phyloP scores from a whole-genome alignment of 92 coral and sea anemone species.

The Parazoanthus darwini region DNA sequence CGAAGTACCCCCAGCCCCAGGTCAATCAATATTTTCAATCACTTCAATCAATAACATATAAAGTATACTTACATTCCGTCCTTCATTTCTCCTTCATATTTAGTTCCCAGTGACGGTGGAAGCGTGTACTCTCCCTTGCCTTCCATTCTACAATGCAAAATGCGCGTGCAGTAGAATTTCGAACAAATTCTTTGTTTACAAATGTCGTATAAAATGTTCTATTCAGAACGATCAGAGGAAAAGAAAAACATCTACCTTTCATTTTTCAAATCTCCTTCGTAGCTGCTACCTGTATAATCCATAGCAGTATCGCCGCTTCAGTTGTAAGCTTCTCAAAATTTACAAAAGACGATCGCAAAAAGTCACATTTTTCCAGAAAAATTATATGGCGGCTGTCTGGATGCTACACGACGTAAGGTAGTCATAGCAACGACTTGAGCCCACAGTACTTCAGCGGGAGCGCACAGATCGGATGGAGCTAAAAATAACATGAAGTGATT shows the following conservation, averaged over 20 bases:
- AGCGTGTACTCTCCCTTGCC: constrained; percentile 86
- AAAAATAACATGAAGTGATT: too few relatives aligned
- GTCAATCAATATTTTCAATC: too few relatives aligned
- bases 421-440: constrained; percentile 43
- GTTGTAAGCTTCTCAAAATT: neutral
- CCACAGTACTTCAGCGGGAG: constrained; percentile 13
- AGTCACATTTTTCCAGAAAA: neutral
- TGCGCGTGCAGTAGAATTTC: constrained; percentile 21
- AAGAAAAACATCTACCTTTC: constrained; percentile 69
- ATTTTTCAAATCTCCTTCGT: constrained; percentile 90
- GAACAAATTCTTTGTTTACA: neutral
- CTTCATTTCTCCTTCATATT: constrained; percentile 94
- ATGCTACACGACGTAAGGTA: constrained; percentile 13
- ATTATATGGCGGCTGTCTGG: constrained; percentile 33
- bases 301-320: constrained; percentile 36
- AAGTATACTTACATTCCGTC: constrained; percentile 90
- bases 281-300: constrained; percentile 96
- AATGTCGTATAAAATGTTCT: neutral
- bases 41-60: neutral
- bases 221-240: too few relatives aligned
- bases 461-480: neutral
- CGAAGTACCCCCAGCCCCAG: too few relatives aligned
- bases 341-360: neutral
- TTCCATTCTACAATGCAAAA: constrained; percentile 78
- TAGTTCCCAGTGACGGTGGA: constrained; percentile 84